Base-by-base conservation (phyloP, 2,888 invertebrate genomes). In the Lepidocyrtoides sp. region DNA sequence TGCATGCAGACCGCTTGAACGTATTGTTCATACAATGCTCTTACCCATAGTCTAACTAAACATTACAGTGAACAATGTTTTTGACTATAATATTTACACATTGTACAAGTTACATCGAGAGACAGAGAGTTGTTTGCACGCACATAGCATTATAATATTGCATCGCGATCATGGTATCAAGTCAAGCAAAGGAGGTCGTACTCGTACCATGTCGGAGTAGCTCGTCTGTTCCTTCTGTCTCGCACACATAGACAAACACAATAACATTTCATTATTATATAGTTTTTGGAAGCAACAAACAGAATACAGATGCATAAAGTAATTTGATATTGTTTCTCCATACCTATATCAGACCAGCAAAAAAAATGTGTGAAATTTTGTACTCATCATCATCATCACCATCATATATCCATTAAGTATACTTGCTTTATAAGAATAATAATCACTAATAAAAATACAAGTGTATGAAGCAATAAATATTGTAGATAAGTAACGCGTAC, bases 131-230 rank as follows among this genome's bases (percentile, higher is more conserved):
- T 69, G 14, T 69, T 32, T 63, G 7, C 14, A 23, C 14, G 7
- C 36, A 36, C 7, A 36, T 36, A 36, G 20, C 51, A 51, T n/a
- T n/a, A 48, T 77, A 29, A 44, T 75, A 75, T 41, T 20, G 26
- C 32, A 29, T 23, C 26, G 3, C 14, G 29, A 72, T 41, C 48
- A 54, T 79, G 54, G 54, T 79, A 54, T 77, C 29, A 26, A 51
- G 20, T 81, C 51, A 17, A 51, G 66, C 69, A 36, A 48, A 84
- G 69, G 54, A 84, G 84, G 84, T 69, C 32, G 79, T 84, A 51
- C 66, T 69, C 54, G 79, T 84, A 66, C 83, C 66, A 29, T 51
- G 32, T 84, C 84, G 84, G 84, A 48, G 51, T 84, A 32, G 17
- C 32, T 72, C 84, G 84, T 54, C 23, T n/a, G 8, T 29, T 29